phyloP scores from a whole-genome alignment of 2,113 vertebrate species.

The Oncorhynchus kisutch region DNA sequence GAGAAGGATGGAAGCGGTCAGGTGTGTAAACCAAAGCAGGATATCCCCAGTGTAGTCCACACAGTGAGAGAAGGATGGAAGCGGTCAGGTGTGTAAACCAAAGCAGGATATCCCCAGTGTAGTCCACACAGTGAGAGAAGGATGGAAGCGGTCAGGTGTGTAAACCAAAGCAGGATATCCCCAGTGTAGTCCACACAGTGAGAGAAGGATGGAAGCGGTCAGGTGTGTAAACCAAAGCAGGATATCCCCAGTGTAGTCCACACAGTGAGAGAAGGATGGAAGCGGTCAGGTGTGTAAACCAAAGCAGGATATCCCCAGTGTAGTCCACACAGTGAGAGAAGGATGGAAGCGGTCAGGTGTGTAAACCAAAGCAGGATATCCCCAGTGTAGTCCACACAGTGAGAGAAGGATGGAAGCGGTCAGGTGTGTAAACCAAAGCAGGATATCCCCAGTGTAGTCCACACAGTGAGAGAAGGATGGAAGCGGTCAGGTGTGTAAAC shows the following conservation, averaged over 20 bases:
- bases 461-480: not conserved
- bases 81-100: not conserved
- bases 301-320: not conserved
- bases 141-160: constrained; percentile 1
- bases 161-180: not conserved
- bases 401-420: not conserved
- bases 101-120: not conserved
- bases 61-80: not conserved
- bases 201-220: not conserved
- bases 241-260: not conserved
- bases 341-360: not conserved
- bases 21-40: not conserved
- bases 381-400: not conserved
- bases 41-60: not conserved
- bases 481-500: constrained; percentile 1
- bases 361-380: not conserved
- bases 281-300: not conserved
- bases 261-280: not conserved
- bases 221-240: not conserved
- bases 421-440: not conserved
- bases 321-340: not conserved
- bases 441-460: not conserved
- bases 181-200: not conserved
- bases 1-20: not conserved
- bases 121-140: not conserved